Evolutionary conservation across 2,797 vertebrate species (phyloP).

Genomic region (Botia almorhae): DNA sequence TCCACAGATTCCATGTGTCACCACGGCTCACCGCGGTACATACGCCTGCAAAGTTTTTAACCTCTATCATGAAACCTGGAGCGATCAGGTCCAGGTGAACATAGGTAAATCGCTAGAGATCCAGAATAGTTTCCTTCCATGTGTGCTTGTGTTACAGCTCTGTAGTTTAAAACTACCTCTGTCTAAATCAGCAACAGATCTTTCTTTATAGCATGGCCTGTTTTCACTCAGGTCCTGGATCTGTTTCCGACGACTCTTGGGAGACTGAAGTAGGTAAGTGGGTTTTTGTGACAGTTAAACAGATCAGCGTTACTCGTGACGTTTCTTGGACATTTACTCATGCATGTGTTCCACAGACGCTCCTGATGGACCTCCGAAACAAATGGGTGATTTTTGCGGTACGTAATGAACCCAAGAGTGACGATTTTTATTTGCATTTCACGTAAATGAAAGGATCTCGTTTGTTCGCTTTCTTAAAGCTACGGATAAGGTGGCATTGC

Average conservation of each 20-base stretch:
- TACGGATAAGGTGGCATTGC: constrained; percentile 89
- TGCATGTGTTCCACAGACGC: constrained; percentile 31
- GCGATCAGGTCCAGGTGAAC: constrained; percentile 71
- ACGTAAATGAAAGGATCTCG: not conserved
- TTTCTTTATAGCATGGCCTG: not conserved
- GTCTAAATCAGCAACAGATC: not conserved
- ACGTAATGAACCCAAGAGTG: constrained; percentile 8
- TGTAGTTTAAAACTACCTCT: not conserved
- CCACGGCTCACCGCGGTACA: constrained; percentile 81
- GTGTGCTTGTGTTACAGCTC: not conserved
- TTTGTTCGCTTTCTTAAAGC: constrained; percentile 66
- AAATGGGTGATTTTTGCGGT: constrained; percentile 60
- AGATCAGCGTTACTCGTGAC: not conserved
- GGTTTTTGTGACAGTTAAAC: not conserved
- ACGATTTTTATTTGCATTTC: not conserved
- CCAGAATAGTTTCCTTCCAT: not conserved
- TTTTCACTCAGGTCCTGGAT: constrained; percentile 58
- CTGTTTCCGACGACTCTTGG: constrained; percentile 69
- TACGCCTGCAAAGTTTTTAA: constrained; percentile 84
- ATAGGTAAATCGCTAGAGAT: constrained; percentile 75
- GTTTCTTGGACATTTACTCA: not conserved
- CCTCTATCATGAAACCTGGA: constrained; percentile 83
- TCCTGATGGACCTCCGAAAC: constrained; percentile 29
- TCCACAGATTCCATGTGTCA: constrained; percentile 78
- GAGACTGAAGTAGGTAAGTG: constrained; percentile 55